Conservation (phyloP, 2,888 invertebrate genomes). For the Eustalomyia histrio region DNA sequence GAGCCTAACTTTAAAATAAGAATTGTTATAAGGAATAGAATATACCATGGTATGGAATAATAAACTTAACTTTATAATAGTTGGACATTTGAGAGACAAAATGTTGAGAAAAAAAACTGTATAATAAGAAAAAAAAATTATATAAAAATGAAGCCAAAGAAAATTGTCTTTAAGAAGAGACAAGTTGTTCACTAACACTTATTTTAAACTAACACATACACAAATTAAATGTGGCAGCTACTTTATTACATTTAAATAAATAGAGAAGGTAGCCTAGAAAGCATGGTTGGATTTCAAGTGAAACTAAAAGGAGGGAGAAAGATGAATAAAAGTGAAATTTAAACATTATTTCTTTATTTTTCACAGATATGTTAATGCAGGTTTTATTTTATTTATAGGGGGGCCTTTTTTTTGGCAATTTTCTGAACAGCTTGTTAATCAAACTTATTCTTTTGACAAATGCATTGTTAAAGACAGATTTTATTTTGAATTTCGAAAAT, state of each 20-base stretch:
- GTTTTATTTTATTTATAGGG: no score
- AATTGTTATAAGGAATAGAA: slow-evolving; percentile 6
- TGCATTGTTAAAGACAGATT: no score
- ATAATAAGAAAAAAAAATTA: neutral
- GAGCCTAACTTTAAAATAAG: slow-evolving; percentile 55
- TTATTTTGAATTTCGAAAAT: no score
- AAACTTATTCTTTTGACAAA: no score
- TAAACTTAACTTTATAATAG: slow-evolving; percentile 56
- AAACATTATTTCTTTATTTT: no score
- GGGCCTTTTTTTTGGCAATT: no score
- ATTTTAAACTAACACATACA: neutral
- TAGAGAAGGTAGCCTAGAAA: neutral
- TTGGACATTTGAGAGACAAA: slow-evolving; percentile 41
- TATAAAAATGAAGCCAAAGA: slow-evolving; percentile 46
- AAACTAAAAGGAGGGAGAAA: no score
- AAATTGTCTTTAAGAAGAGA: slow-evolving; percentile 45
- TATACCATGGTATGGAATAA: slow-evolving; percentile 19
- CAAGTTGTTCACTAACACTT: slow-evolving; percentile 54
- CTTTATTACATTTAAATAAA: neutral
- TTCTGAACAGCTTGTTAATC: no score
- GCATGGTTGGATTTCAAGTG: no score
- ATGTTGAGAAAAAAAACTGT: slow-evolving; percentile 20
- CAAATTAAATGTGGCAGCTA: neutral
- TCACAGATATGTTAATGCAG: no score
- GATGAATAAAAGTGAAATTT: no score